Base-by-base conservation (phyloP, 2,797 vertebrate genomes). In the Sebastiscus albofasciatus region DNA sequence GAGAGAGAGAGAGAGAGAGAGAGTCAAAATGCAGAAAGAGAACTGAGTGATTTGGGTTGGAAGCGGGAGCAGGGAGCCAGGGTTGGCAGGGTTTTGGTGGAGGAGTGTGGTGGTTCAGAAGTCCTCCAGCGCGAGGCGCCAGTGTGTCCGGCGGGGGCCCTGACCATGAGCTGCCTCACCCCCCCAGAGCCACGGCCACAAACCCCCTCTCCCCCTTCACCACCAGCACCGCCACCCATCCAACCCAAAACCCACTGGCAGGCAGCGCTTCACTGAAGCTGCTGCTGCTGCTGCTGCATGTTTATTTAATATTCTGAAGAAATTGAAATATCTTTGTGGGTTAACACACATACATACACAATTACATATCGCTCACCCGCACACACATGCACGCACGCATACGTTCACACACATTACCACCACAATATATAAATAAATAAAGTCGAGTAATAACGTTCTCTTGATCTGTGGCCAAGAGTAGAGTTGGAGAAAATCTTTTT, bases 51-150 rank as follows among this genome's bases (percentile, higher is more conserved):
- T 94, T 94, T 95, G 93, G 90, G 88, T 93, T 93, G 92, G 94
- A 92, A 94, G 91, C 79, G 8, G 85, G 85, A 93, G 84, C 87
- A 91, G 84, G 80, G 92, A 95, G 91, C 92, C 88, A 86, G 94
- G 93, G 95, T 94, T 96, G 96, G 96, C 96, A 95, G 90, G 95
- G 94, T 91, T 94, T 93, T 93, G 94, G 95, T 95, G 96, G 96
- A 96, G 95, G 94, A 95, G 95, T 97, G 96, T 96, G 96, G 96
- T 96, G 96, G 96, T 96, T 97, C 96, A 95, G 96, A 97, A 96
- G 97, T 96, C 96, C 96, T 96, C 96, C 95, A 97, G 96, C 94
- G 91, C 90, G 96, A 97, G 97, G 97, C 97, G 97, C 97, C 97
- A 96, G 93, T 95, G 95, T 96, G 97, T 96, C 96, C 96, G 93